Conservation (phyloP, 2,888 invertebrate species). For the Odontocerum albicorne region DNA sequence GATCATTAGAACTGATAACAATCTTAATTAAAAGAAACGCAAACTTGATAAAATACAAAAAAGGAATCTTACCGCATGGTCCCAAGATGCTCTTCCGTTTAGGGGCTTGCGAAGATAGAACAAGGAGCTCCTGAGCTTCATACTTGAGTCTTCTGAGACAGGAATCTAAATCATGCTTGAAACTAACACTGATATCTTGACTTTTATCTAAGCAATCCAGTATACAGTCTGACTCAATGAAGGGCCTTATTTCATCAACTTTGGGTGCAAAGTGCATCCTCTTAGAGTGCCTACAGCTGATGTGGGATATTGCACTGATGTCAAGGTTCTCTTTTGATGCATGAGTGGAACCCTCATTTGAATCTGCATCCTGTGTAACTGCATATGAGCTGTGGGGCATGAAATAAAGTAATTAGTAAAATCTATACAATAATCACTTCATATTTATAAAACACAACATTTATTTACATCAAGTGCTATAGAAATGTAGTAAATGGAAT, state of each 20-base stretch:
- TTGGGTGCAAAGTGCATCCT: constrained; percentile 75
- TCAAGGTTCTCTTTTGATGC: constrained; percentile 37
- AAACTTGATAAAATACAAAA: too few relatives aligned
- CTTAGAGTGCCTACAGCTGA: constrained; percentile 66
- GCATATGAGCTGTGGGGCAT: constrained; percentile 35
- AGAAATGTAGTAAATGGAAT: too few relatives aligned
- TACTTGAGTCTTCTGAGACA: constrained; percentile 67
- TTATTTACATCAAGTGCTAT: too few relatives aligned
- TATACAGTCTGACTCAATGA: constrained; percentile 63
- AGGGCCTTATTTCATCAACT: constrained; percentile 59
- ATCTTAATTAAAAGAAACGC: too few relatives aligned
- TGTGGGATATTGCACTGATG: constrained; percentile 42
- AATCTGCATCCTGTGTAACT: constrained; percentile 38
- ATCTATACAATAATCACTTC: too few relatives aligned
- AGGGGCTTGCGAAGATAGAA: constrained; percentile 51
- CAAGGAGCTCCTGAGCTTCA: constrained; percentile 72
- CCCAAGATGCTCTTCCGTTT: constrained; percentile 32
- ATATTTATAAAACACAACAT: too few relatives aligned
- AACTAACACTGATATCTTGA: constrained; percentile 55
- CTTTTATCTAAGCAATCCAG: constrained; percentile 57
- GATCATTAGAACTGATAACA: too few relatives aligned
- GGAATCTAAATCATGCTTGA: constrained; percentile 66
- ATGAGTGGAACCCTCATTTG: constrained; percentile 38
- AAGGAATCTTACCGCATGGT: constrained; percentile 20
- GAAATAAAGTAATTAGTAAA: too few relatives aligned